A percentile compares a stretch with the other conserved stretches of the same genome.
These are phyloP conservation scores for Psammodynastes pulverulentus DNA, from an alignment of 2,113 vertebrate species.

Conservation along the genomic window DNA sequence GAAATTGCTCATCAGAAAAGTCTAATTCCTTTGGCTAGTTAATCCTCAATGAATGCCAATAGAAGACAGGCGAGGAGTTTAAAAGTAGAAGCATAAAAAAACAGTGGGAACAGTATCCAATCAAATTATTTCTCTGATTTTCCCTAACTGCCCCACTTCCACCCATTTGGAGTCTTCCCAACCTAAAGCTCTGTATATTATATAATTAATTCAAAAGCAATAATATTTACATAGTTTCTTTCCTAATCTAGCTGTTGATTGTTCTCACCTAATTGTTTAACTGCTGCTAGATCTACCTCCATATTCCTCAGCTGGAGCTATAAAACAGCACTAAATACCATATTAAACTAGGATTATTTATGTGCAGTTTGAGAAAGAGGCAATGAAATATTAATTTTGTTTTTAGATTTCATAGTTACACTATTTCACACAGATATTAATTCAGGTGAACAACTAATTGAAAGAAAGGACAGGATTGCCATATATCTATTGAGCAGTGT, in stretches of 20 bases:
- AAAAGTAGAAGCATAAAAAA: background rate
- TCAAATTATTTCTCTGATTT: background rate
- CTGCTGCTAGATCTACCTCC: background rate
- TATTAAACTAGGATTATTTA: background rate
- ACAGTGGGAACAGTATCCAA: background rate
- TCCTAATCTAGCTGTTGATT: background rate
- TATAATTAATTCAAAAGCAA: background rate
- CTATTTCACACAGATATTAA: background rate
- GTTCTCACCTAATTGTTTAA: background rate
- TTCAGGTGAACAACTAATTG: background rate
- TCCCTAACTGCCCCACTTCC: background rate
- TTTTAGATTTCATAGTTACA: background rate
- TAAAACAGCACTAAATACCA: background rate
- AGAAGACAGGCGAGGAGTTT: background rate
- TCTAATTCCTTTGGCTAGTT: background rate
- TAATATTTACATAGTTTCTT: background rate
- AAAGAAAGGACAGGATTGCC: background rate
- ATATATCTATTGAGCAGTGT: background rate
- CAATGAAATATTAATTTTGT: background rate
- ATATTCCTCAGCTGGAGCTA: background rate
- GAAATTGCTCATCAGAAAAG: background rate
- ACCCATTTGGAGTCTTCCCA: background rate
- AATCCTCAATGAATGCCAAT: background rate
- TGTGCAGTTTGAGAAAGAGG: background rate
- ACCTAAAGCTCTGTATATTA: background rate